phyloP scores from a whole-genome alignment of 2,113 vertebrate genomes.

The Myanophis thanlyinensis region DNA sequence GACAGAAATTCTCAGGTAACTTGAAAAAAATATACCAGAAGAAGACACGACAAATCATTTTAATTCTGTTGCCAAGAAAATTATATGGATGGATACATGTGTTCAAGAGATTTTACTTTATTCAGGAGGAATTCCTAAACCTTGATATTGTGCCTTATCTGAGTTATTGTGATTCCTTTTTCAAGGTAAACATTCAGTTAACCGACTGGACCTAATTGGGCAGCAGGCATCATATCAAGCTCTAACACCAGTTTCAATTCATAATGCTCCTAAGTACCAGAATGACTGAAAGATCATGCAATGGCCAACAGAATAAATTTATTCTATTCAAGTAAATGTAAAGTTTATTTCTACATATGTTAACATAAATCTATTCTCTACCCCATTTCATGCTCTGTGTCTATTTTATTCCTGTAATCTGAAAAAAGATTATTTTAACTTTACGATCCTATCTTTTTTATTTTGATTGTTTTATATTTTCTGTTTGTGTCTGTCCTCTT shows the following conservation, averaged over 20 bases:
- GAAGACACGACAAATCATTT: background rate
- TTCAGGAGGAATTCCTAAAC: background rate
- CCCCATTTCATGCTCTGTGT: background rate
- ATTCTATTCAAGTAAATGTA: background rate
- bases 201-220: background rate
- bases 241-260: background rate
- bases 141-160: background rate
- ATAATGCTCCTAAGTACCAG: background rate
- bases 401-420: background rate
- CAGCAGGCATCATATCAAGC: background rate
- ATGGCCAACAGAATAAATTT: background rate
- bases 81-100: background rate
- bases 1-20: background rate
- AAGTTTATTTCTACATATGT: background rate
- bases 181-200: background rate
- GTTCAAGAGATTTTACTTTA: background rate
- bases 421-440: background rate
- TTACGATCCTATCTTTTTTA: background rate
- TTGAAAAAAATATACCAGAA: background rate
- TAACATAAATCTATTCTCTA: background rate
- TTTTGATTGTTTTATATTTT: background rate
- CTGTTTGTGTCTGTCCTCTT: background rate
- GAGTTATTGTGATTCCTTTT: background rate
- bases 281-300: background rate
- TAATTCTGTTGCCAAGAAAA: background rate